Percentiles rank a stretch among this genome's conserved stretches.
phyloP scores from a whole-genome alignment of 2,113 vertebrate genomes.

The Actinemys pallida region DNA sequence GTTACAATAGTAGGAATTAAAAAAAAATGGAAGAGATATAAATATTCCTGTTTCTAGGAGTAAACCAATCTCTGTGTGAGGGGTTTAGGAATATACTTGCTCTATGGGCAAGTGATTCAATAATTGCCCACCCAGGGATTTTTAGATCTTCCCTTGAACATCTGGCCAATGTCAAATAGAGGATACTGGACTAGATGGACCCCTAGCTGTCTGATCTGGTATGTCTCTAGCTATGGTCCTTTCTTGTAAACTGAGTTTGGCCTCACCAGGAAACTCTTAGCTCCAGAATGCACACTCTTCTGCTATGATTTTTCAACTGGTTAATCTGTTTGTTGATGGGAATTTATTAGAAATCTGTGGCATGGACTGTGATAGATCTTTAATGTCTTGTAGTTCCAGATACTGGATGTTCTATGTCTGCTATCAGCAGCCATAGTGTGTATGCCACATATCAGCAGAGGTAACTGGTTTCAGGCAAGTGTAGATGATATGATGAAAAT shows the following conservation, averaged over 20 bases:
- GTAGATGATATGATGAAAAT: background rate
- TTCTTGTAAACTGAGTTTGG: background rate
- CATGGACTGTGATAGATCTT: background rate
- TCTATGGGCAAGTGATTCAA: background rate
- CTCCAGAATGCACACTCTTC: background rate
- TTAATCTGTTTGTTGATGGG: background rate
- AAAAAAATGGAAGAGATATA: background rate
- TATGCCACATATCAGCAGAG: background rate
- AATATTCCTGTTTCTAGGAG: background rate
- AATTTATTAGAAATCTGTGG: conserved; percentile 7
- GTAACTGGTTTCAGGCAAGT: conserved; percentile 14
- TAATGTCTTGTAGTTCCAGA: background rate
- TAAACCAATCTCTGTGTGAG: background rate
- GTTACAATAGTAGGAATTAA: background rate
- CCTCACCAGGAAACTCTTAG: background rate
- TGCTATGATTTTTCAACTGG: background rate
- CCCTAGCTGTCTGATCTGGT: background rate
- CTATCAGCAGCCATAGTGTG: background rate
- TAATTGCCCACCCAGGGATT: rapidly evolving
- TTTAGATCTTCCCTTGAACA: background rate
- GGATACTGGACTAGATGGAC: background rate
- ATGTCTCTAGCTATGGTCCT: rapidly evolving
- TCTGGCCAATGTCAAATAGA: background rate
- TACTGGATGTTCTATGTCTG: background rate
- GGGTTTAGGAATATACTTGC: background rate